Evolutionary conservation across 2,888 invertebrate species (phyloP), one percentile per base, ranked within the genome.

Genomic region (Antheraea assamensis): DNA sequence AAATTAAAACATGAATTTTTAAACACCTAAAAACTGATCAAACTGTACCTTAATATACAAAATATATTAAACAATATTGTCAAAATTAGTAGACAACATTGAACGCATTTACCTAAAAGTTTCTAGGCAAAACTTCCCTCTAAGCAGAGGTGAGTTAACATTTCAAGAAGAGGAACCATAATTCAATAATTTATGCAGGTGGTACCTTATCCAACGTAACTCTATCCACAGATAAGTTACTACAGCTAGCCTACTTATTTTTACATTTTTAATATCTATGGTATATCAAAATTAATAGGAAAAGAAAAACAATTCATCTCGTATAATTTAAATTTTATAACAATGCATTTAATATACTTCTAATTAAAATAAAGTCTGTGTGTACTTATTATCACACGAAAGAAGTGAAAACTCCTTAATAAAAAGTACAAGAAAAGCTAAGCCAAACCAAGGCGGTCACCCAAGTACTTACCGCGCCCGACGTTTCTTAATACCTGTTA

Each of bases 101-200:
- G 27, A 64, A 64, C 30, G 27, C 5, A 64, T 17, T 64, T 30
- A 64, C 61, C 30, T 64, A 30, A 27, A 64, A 64, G 61, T 30
- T 30, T 64, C 61, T 64, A 30, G 17, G 17, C 30, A 17, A 13
- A 64, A 64, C 17, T 64, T 64, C n/a, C 24, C 58, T 58, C n/a
- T 64, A 30, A 17, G 17, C 61, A 64, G 61, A 15, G 17, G 17
- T 17, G 17, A 64, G 30, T 68, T 68, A 68, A 68, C 68, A 68
- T 68, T 68, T 68, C 68, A 68, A 68, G 68, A 68, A 68, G 68
- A n/a, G 61, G 13, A 31, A 35, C 68, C 68, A 35, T 68, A 31
- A n/a, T 21, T 68, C 35, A 35, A 35, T 68, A 15, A 68, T 68
- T 68, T 68, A 68, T 68, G 31, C 68, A 68, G 61, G 61, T 17